A percentile compares a stretch with the other conserved stretches of the same genome.
These are phyloP conservation scores for Pseudochirops corinnae DNA, from an alignment of 2,797 vertebrate species.

Conservation along the genomic window DNA sequence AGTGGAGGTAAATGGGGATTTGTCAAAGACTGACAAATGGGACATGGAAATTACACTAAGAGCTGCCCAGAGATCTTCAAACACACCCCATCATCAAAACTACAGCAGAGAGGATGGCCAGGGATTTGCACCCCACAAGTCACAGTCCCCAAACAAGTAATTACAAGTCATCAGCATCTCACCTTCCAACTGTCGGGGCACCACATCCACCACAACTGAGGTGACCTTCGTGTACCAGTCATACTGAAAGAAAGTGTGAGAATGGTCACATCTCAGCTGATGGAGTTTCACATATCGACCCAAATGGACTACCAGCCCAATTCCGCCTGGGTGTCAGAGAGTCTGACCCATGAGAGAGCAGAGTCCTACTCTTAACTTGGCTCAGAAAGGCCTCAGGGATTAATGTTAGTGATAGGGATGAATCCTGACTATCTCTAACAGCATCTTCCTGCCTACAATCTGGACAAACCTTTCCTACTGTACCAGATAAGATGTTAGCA, in stretches of 20 bases:
- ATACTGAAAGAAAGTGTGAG: slow-evolving; percentile 86
- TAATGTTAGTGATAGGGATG: neutral
- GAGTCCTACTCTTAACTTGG: neutral
- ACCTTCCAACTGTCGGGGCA: slow-evolving; percentile 90
- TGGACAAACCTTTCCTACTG: neutral
- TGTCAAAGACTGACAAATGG: neutral
- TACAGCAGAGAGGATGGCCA: neutral
- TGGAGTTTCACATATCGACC: neutral
- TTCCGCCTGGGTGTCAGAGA: neutral
- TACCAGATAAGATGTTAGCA: neutral
- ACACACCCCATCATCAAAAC: neutral
- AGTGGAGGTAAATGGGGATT: neutral
- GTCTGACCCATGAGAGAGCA: neutral
- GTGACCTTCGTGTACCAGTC: slow-evolving; percentile 97
- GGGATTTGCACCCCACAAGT: neutral
- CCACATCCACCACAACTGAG: slow-evolving; percentile 91
- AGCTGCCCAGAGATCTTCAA: neutral
- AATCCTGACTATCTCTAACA: neutral
- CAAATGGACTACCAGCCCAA: neutral
- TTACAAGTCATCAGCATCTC: slow-evolving; percentile 55
- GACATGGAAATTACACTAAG: neutral
- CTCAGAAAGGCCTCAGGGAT: neutral
- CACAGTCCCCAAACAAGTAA: neutral
- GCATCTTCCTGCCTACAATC: neutral
- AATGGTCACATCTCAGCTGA: slow-evolving; percentile 30